A percentile compares a stretch with the other conserved stretches of the same genome.
phyloP scores from a whole-genome alignment of 2,113 vertebrate species.

The Romanogobio albipinnatus region DNA sequence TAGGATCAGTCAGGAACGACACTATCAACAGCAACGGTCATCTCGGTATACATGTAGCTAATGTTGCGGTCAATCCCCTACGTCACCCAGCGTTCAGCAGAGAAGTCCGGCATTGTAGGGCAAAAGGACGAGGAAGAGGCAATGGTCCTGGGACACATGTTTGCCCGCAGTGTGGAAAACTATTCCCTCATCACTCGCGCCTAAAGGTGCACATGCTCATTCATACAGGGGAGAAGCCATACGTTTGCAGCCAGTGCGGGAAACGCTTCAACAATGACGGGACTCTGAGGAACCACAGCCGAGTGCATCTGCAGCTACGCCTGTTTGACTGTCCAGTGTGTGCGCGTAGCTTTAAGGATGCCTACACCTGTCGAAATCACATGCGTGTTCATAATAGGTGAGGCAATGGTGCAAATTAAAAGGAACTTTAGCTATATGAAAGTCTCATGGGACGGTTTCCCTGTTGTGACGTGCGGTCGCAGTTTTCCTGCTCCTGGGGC shows the following conservation, averaged over 20 bases:
- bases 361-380: constrained; percentile 67
- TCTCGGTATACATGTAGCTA: not conserved
- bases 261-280: constrained; percentile 61
- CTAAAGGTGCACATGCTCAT: constrained; percentile 58
- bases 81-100: not conserved
- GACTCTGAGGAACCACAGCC: constrained; percentile 58
- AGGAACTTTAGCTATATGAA: not conserved
- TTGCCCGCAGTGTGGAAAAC: constrained; percentile 57
- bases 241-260: constrained; percentile 52
- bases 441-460: not conserved
- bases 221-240: constrained; percentile 59
- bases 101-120: not conserved
- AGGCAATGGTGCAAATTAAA: not conserved
- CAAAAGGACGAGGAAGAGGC: constrained; percentile 9
- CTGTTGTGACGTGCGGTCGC: not conserved
- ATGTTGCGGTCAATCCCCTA: not conserved
- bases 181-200: constrained; percentile 54
- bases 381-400: constrained; percentile 32
- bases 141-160: constrained; percentile 9
- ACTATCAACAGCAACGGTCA: not conserved
- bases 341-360: constrained; percentile 56
- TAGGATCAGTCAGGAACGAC: not conserved
- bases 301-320: constrained; percentile 50
- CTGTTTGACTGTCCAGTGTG: constrained; percentile 60
- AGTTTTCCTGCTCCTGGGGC: not conserved